These are phyloP conservation scores for Creontiades dilutus DNA, from an alignment of 2,888 invertebrate genomes.

Conservation along the genomic window DNA sequence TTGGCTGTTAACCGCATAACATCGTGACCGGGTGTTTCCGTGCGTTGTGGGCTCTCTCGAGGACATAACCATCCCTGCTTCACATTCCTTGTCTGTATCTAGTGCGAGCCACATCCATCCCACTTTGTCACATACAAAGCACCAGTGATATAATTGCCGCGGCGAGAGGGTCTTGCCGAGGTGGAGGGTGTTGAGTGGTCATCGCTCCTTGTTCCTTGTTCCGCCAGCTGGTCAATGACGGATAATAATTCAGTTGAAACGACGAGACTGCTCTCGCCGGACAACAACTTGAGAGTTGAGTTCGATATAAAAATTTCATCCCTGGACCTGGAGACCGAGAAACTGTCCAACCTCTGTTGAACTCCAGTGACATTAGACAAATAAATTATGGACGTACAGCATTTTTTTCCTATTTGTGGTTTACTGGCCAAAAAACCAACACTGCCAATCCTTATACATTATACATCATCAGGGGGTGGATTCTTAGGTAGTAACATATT, in stretches of 20 bases:
- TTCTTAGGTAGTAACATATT: too few species aligned
- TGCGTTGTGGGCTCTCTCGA: background rate
- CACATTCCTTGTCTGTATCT: too few species aligned
- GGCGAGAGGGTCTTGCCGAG: background rate
- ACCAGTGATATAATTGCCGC: background rate
- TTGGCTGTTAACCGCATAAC: background rate
- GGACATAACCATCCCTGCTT: too few species aligned
- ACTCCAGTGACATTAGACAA: too few species aligned
- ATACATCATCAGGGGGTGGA: too few species aligned
- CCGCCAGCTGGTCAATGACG: background rate
- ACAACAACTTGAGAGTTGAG: background rate
- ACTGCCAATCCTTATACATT: too few species aligned
- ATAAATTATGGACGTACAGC: too few species aligned
- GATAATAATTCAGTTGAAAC: conserved; percentile 4
- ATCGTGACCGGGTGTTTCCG: background rate
- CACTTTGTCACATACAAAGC: conserved; percentile 12
- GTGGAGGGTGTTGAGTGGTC: conserved; percentile 1
- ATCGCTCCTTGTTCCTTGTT: background rate
- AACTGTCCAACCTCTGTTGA: too few species aligned
- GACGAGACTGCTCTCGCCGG: background rate
- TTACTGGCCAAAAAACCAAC: too few species aligned
- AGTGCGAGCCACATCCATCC: background rate
- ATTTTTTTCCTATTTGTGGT: too few species aligned
- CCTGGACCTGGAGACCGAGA: too few species aligned
- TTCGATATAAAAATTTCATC: too few species aligned